Base-by-base conservation (phyloP, 2,113 vertebrate species). In the Podilymbus podiceps region DNA sequence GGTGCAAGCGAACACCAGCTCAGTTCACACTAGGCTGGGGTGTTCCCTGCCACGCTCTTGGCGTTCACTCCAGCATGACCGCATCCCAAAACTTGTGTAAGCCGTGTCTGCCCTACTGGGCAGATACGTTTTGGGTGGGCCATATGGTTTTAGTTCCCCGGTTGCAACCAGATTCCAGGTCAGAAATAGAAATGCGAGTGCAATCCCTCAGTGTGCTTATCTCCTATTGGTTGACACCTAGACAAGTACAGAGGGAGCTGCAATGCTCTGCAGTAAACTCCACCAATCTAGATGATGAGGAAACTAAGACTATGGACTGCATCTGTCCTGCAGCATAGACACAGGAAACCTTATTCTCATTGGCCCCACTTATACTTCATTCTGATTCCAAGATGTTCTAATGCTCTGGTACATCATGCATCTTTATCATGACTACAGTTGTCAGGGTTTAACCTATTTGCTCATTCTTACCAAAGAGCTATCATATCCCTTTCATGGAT, bases 41-140 rank as follows among this genome's bases (percentile, higher is more conserved):
- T 62, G 42, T 5, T 11, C 40, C 10, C 21, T 8, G 3, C 1
- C 1, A 2, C 0, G 0, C 8, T 59, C 78, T 16, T 64, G 28
- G 5, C 40, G 16, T 47, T 71, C 27, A 25, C 8, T 64, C 30
- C 47, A 47, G 38, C 46, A 42, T 0, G 0, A 6, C 28, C 25
- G 56, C 28, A 15, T 67, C 44, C 47, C 49, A 55, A 22, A 38
- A 16, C 44, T 63, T 4, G 2, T 7, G 16, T 4, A 0, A 6
- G 33, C 18, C 17, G 33, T 4, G 0, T 3, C 9, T 38, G 13
- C 15, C 50, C 46, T 12, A 1, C 40, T 56, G 20, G 28, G 28
- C 15, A 25, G 13, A 12, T 20, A 3, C 9, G 50, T 16, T 35
- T 12, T 3, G 20, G 25, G 22, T 82, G 78, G 50, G 24, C 16